phyloP scores from a whole-genome alignment of 2,113 vertebrate species.

The Pavo muticus region DNA sequence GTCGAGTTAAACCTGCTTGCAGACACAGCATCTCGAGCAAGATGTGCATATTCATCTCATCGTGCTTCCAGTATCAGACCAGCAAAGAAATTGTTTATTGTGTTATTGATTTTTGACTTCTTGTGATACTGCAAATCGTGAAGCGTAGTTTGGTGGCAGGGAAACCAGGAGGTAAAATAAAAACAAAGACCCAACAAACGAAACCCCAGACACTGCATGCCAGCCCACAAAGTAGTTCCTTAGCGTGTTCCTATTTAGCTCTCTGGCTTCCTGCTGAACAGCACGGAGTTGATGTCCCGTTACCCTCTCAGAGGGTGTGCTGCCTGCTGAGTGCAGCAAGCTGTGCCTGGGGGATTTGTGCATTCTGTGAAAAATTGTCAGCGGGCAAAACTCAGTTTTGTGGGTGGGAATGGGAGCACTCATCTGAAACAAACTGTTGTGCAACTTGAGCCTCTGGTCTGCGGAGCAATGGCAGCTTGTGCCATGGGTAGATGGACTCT shows the following conservation, averaged over 20 bases:
- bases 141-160: fast-evolving
- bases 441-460: neutral
- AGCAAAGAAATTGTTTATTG: neutral
- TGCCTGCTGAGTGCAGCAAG: neutral
- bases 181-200: neutral
- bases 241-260: neutral
- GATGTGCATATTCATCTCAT: neutral
- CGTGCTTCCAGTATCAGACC: neutral
- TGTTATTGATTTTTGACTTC: neutral
- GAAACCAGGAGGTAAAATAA: neutral
- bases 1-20: neutral
- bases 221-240: neutral
- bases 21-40: neutral
- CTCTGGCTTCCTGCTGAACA: neutral
- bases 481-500: neutral
- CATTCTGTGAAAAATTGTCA: neutral
- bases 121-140: neutral
- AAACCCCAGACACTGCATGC: neutral
- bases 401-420: neutral
- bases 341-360: neutral
- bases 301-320: neutral
- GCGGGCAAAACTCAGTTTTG: neutral
- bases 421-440: neutral
- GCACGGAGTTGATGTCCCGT: fast-evolving
- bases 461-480: neutral